Base-by-base conservation (phyloP, 2,113 vertebrate species). In the Seriola quinqueradiata region DNA sequence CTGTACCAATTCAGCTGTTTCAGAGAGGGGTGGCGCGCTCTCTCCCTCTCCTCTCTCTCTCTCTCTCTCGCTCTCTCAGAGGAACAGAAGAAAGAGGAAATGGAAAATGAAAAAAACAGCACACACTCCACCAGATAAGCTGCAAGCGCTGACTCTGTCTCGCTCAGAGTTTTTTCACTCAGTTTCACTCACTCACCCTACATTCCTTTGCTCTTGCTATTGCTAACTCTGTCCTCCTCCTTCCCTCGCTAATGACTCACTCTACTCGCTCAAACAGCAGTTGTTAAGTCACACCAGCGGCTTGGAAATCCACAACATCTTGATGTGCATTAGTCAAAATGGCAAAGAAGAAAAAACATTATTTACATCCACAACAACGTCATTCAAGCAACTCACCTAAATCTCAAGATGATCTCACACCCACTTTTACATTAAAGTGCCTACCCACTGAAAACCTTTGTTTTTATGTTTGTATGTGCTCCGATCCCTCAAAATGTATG, bases 1-100 rank as follows among this genome's bases (percentile, higher is more conserved):
- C 86, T 58, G 81, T 87, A 92, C 93, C 94, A 94, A 95, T 87
- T 93, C 91, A 70, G 85, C 65, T 71, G 3, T 82, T 72, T 76
- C 83, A 85, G 23, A 89, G 82, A 87, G 87, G 80, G 93, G 90
- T 87, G 93, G 14, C 38, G 83, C 25, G 70, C 12, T 71, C 36
- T 71, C 12, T 75, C 52, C 28, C 38, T 72, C 70, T 12, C 59
- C 34, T 38, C n/a, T 75, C 48, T 64, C 54, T 68, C 19, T 38
- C n/a, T 82, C 17, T 28, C 55, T 60, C 38, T 36, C 44, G 40
- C 19, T 34, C 60, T 63, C 34, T 71, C 46, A 68, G 63, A 78
- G 36, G 32, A 59, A 69, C 52, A 75, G 68, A 71, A 36, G 52
- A 70, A 80, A 65, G 19, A 5, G 83, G 70, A 78, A 79, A 67